Conservation (phyloP, 2,888 invertebrate genomes). For the Troides aeacus region DNA sequence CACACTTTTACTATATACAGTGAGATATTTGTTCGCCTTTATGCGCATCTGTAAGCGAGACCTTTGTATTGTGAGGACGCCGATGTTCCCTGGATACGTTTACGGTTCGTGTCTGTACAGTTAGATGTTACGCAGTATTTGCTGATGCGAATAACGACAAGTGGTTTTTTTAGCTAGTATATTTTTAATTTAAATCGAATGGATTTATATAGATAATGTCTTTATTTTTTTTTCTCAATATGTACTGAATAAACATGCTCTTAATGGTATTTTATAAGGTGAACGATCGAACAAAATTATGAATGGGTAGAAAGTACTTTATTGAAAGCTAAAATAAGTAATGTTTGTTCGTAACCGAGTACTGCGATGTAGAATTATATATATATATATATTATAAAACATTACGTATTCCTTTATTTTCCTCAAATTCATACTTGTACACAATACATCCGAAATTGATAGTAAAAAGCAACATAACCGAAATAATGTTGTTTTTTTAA, state of each 20-base stretch:
- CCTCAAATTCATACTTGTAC: conserved; percentile 79
- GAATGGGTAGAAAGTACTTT: conserved; percentile 73
- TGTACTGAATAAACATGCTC: conserved; percentile 63
- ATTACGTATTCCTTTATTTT: conserved; percentile 78
- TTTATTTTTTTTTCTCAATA: conserved; percentile 59
- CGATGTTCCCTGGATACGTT: conserved; percentile 62
- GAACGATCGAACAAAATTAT: conserved; percentile 75
- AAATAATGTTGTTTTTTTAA: conserved; percentile 70
- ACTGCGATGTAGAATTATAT: conserved; percentile 73
- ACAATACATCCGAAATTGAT: conserved; percentile 79
- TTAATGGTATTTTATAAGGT: conserved; percentile 58
- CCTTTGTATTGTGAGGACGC: conserved; percentile 62
- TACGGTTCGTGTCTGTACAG: conserved; percentile 70
- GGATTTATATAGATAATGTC: conserved; percentile 70
- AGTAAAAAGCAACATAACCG: conserved; percentile 80
- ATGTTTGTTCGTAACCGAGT: conserved; percentile 76
- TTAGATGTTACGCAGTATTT: conserved; percentile 72
- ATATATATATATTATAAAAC: conserved; percentile 63
- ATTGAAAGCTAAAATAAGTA: conserved; percentile 73
- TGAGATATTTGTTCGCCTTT: conserved; percentile 70
- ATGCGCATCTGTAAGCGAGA: conserved; percentile 68
- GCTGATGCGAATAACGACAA: conserved; percentile 65
- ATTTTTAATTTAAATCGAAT: conserved; percentile 74
- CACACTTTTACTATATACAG: conserved; percentile 68
- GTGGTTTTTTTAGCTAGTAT: conserved; percentile 72